Percentiles rank a stretch among this genome's conserved stretches.
phyloP scores from a whole-genome alignment of 2,888 invertebrate genomes.

The Myopa testacea region DNA sequence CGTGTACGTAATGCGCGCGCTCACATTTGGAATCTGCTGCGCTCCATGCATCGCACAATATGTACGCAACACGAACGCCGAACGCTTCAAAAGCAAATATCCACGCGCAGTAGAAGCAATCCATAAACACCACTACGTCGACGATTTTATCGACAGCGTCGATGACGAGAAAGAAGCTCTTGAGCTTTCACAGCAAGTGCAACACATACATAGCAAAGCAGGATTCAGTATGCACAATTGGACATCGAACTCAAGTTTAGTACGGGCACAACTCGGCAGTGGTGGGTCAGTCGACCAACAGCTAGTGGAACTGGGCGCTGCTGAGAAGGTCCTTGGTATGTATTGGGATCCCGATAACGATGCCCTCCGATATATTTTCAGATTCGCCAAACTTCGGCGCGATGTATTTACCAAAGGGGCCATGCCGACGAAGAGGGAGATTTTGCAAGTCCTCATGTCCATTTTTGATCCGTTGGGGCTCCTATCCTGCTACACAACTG shows the following conservation, averaged over 20 bases:
- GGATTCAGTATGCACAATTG: neutral
- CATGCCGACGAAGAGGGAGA: neutral
- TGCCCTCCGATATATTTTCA: neutral
- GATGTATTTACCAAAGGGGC: neutral
- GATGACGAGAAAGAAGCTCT: neutral
- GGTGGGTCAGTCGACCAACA: neutral
- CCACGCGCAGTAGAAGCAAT: neutral
- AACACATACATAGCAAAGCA: neutral
- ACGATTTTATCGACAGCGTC: neutral
- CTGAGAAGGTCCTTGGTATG: constrained; percentile 6
- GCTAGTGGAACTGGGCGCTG: neutral
- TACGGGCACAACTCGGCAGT: too few relatives aligned
- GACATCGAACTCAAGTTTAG: too few relatives aligned
- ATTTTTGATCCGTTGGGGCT: neutral
- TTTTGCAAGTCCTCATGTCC: neutral
- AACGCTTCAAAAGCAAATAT: neutral
- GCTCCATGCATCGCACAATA: neutral
- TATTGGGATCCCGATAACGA: neutral
- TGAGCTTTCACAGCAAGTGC: too few relatives aligned
- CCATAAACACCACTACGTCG: neutral
- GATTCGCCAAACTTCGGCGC: neutral
- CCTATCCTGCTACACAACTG: too few relatives aligned
- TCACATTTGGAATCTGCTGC: neutral
- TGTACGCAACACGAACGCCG: neutral
- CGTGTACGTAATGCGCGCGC: too few relatives aligned